Percentiles rank a stretch among this genome's conserved stretches.
These are phyloP conservation scores for Montifringilla adamsi DNA, from an alignment of 2,113 vertebrate species.

Conservation along the genomic window DNA sequence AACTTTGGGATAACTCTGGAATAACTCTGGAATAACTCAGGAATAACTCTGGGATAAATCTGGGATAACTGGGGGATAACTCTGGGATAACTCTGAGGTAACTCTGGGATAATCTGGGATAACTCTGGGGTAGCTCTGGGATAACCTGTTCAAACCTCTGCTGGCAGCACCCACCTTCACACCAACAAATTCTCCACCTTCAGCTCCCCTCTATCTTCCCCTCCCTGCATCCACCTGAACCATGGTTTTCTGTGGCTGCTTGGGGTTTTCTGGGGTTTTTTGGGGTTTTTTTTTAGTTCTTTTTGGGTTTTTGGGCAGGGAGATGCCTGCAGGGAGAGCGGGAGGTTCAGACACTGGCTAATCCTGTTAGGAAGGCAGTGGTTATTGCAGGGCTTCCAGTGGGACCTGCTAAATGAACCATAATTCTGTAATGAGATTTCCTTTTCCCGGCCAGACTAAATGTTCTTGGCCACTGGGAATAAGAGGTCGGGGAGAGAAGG, in stretches of 20 bases:
- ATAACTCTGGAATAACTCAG: too few species aligned
- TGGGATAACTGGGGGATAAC: neutral
- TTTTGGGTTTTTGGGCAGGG: neutral
- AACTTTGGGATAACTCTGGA: neutral
- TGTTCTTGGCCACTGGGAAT: slow-evolving; percentile 52
- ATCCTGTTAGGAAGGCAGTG: slow-evolving; percentile 69
- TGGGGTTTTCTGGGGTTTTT: neutral
- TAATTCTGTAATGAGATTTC: slow-evolving; percentile 70
- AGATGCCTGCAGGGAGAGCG: neutral
- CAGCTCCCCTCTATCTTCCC: neutral
- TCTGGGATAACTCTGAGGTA: neutral
- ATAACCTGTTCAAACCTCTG: neutral
- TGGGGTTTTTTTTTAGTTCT: neutral
- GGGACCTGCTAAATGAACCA: slow-evolving; percentile 55
- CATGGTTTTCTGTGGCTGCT: neutral
- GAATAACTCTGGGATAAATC: neutral
- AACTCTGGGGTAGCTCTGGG: neutral
- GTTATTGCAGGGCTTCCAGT: slow-evolving; percentile 65
- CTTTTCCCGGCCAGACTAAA: slow-evolving; percentile 56
- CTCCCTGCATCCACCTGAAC: neutral
- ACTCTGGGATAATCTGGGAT: neutral
- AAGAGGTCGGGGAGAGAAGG: neutral
- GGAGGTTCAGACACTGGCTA: slow-evolving; percentile 57
- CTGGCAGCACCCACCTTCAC: fast-evolving
- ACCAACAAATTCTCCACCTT: neutral